These are phyloP conservation scores for Microplitis deprimator DNA, from an alignment of 2,888 invertebrate species.

Conservation along the genomic window DNA sequence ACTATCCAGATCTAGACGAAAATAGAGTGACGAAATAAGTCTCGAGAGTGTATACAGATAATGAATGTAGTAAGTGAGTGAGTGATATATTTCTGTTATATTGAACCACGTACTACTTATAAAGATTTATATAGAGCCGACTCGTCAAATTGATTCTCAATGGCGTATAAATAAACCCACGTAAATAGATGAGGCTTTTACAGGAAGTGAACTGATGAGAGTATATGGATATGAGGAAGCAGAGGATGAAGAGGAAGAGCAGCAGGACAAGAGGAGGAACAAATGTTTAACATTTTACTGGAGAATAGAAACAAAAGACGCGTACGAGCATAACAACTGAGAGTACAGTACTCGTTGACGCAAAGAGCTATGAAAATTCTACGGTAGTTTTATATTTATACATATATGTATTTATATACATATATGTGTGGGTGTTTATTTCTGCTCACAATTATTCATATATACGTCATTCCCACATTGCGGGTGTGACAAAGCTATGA, in stretches of 20 bases:
- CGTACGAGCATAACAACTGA: background rate
- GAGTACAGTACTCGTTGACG: background rate
- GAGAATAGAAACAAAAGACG: slow-evolving; percentile 15
- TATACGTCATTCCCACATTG: background rate
- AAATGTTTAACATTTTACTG: slow-evolving; percentile 19
- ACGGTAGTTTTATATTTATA: background rate
- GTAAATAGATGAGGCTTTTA: slow-evolving; percentile 1
- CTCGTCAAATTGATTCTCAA: slow-evolving; percentile 16
- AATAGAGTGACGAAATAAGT: slow-evolving; percentile 4
- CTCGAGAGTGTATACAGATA: background rate
- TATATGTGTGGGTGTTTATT: background rate
- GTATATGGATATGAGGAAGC: background rate
- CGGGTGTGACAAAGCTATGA: background rate
- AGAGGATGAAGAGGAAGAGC: slow-evolving; percentile 9
- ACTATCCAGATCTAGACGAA: background rate
- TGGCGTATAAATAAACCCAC: slow-evolving; percentile 19
- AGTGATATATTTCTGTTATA: background rate
- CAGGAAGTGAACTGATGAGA: slow-evolving; percentile 20
- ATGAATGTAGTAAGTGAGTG: background rate
- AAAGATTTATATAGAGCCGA: background rate
- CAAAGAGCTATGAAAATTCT: background rate
- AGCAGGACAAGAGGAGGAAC: slow-evolving; percentile 4
- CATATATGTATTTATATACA: background rate
- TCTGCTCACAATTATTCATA: background rate
- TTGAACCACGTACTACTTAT: slow-evolving; percentile 4